phyloP scores from a whole-genome alignment of 2,797 vertebrate genomes.

The Pipistrellus nathusii region DNA sequence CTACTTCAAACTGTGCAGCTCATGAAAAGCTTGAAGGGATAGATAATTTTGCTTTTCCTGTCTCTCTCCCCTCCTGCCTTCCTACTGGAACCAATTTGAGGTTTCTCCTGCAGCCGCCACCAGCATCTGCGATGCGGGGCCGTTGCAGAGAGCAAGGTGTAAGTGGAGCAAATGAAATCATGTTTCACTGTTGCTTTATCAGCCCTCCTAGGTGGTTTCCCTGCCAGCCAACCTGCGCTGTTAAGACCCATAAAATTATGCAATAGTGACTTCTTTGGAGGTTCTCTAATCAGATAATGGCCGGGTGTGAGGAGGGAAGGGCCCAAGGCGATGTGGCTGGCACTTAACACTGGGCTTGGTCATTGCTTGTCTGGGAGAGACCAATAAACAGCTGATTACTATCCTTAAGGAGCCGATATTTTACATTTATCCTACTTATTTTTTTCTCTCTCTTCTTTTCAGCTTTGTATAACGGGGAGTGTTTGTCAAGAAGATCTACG shows the following conservation, averaged over 20 bases:
- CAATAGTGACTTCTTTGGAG: conserved; percentile 73
- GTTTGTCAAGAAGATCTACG: conserved; percentile 70
- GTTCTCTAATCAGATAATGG: conserved; percentile 79
- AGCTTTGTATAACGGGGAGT: neutral
- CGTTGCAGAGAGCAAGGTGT: conserved; percentile 73
- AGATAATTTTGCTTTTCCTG: conserved; percentile 63
- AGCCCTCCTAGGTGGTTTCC: conserved; percentile 81
- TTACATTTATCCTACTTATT: neutral
- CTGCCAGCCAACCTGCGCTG: conserved; percentile 66
- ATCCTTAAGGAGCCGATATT: conserved; percentile 68
- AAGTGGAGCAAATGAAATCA: conserved; percentile 79
- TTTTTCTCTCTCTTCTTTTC: neutral
- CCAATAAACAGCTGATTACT: conserved; percentile 81
- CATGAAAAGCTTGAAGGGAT: conserved; percentile 21
- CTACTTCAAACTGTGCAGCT: conserved; percentile 64
- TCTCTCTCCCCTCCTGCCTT: neutral
- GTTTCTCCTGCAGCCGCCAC: conserved; percentile 61
- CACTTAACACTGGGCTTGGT: conserved; percentile 77
- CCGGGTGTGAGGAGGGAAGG: conserved; percentile 35
- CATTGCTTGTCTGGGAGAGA: conserved; percentile 78
- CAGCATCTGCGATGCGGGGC: neutral
- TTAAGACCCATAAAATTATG: conserved; percentile 79
- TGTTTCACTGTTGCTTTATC: conserved; percentile 77
- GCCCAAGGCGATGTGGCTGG: conserved; percentile 73
- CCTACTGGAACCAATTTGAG: conserved; percentile 56